Percentiles rank a stretch among this genome's conserved stretches.
Evolutionary conservation across 2,113 vertebrate genomes (phyloP).

Genomic region (Ia io): DNA sequence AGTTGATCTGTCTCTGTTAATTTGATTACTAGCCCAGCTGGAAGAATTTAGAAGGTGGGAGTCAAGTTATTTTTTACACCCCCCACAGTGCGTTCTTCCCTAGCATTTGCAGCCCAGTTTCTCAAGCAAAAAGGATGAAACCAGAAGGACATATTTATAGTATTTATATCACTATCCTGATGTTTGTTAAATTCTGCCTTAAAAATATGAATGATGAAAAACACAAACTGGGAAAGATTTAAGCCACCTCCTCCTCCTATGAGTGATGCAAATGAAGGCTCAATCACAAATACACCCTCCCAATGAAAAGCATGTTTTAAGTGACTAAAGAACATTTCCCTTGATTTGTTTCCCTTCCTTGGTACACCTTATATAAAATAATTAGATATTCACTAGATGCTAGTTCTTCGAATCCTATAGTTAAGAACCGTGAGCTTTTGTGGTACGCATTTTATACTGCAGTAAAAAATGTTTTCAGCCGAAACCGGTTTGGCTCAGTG

Average conservation of each 20-base stretch:
- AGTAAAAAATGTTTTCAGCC: slow-evolving; percentile 27
- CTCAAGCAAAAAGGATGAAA: slow-evolving; percentile 34
- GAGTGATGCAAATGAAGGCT: slow-evolving; percentile 4
- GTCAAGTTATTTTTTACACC: not conserved
- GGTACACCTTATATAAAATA: slow-evolving; percentile 13
- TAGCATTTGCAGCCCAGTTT: slow-evolving; percentile 14
- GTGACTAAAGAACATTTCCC: not conserved
- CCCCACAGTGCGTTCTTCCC: not conserved
- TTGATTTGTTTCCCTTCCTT: not conserved
- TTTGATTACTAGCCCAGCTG: not conserved
- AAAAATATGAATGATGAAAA: not conserved
- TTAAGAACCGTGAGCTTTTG: not conserved
- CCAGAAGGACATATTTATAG: not conserved
- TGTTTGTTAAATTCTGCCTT: slow-evolving; percentile 39
- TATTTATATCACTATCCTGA: not conserved
- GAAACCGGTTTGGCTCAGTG: no score
- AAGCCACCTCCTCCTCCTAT: not conserved
- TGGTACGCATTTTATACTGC: not conserved
- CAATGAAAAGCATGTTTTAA: slow-evolving; percentile 1
- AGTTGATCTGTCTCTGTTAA: not conserved
- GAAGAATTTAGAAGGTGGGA: not conserved
- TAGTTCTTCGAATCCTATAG: not conserved
- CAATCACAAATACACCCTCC: not conserved
- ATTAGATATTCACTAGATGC: not conserved
- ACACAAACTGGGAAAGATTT: slow-evolving; percentile 3